Conservation (phyloP, 2,113 vertebrate species). For the Amazona vittata region DNA sequence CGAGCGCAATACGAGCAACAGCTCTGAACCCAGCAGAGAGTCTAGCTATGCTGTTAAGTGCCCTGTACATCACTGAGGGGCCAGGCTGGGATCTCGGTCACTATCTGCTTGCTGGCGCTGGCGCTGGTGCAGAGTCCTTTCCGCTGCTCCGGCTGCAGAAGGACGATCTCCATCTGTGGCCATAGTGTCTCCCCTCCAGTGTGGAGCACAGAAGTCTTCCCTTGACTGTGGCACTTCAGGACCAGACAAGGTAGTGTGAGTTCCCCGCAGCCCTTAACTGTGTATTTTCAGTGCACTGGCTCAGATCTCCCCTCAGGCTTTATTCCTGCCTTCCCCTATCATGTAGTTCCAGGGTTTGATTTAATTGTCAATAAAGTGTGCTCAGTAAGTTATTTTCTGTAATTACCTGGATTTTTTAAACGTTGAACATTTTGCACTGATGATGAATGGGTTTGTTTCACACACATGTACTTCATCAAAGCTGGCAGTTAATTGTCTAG, state of each 20-base stretch:
- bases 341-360: background rate
- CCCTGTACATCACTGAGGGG: background rate
- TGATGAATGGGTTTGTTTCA: background rate
- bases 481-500: too few relatives aligned
- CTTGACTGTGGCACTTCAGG: background rate
- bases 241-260: background rate
- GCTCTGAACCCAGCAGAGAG: background rate
- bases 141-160: background rate
- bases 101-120: background rate
- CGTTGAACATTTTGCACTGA: background rate
- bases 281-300: background rate
- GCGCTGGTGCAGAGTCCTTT: background rate
- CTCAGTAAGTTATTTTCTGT: background rate
- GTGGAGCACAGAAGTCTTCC: too few relatives aligned
- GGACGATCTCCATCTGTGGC: background rate
- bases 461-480: background rate
- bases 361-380: background rate
- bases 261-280: background rate
- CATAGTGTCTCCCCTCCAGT: rapidly evolving
- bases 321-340: background rate
- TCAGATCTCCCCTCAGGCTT: background rate
- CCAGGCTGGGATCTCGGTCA: rapidly evolving
- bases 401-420: background rate
- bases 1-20: rapidly evolving
- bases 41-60: background rate